Base-by-base conservation (phyloP, 1,140 invertebrate genomes). In the Tyrophagus putrescentiae region DNA sequence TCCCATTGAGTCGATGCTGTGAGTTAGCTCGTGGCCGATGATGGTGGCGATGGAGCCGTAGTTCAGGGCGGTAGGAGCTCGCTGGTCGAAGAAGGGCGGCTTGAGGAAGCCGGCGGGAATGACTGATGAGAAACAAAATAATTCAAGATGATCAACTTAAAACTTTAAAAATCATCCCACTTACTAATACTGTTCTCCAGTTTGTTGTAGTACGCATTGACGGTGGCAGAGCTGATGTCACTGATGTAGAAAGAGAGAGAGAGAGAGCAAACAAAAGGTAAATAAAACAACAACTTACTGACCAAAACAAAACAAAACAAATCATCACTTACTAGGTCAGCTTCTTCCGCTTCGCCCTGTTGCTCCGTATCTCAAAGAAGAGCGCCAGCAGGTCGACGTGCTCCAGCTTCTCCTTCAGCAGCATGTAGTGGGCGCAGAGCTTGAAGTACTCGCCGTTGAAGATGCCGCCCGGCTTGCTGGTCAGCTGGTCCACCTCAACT, bases 1-100 rank as follows among this genome's bases (percentile, higher is more conserved):
- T 76, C 75, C 75, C 72, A 74, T 73, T 61, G 75, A 73, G 67
- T 77, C 75, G 65, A 77, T 76, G 23, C 77, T 78, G 64, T 78
- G 78, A 48, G 44, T 39, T 39, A 21, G 13, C 36, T 39, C 36
- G 36, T 39, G 36, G 36, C 36, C 36, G 21, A 39, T 39, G 36
- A 39, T 39, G 13, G 21, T 21, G 21, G 13, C 36, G 21, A 21
- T 21, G 21, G 13, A 21, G 36, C 36, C 36, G 21, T 39, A 39
- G 36, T 39, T 39, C 13, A 39, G 13, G 13, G 36, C 13, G 36
- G 13, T 21, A 13, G n/a, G n/a, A n/a, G n/a, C n/a, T n/a, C n/a
- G n/a, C n/a, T n/a, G n/a, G n/a, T n/a, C n/a, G n/a, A n/a, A n/a
- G n/a, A n/a, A n/a, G n/a, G n/a, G n/a, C 13, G 13, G 21, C 13